A percentile compares a stretch with the other conserved stretches of the same genome.
These are phyloP conservation scores for Scaptomyza tumidula DNA, from an alignment of 2,888 invertebrate species.

Conservation along the genomic window DNA sequence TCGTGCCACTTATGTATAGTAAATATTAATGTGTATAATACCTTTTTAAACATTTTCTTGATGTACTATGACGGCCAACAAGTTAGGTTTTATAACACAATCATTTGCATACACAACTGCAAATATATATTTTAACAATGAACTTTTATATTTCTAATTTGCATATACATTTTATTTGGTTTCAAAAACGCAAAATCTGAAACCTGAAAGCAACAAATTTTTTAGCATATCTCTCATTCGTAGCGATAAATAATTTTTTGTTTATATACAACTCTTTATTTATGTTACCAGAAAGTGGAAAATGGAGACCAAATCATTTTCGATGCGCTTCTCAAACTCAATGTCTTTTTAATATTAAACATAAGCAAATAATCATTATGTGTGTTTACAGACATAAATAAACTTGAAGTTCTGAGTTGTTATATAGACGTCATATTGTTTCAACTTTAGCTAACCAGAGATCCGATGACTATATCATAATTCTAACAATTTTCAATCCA, in stretches of 20 bases:
- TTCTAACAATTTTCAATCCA: too few relatives aligned
- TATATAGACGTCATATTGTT: neutral
- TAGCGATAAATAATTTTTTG: neutral
- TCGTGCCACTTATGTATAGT: neutral
- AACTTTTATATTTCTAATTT: neutral
- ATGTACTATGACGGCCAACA: too few relatives aligned
- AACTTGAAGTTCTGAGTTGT: neutral
- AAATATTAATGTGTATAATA: neutral
- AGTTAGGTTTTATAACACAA: neutral
- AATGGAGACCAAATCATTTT: neutral
- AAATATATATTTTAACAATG: neutral
- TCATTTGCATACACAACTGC: neutral
- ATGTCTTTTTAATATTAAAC: neutral
- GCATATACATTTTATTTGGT: neutral
- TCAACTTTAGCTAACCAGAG: neutral
- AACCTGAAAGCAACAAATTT: neutral
- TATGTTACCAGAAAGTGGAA: neutral
- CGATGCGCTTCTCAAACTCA: neutral
- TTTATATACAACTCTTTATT: neutral
- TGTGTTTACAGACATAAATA: neutral
- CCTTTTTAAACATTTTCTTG: neutral
- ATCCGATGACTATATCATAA: neutral
- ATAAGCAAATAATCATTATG: neutral
- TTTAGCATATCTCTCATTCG: neutral
- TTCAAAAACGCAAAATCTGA: neutral